phyloP scores from a whole-genome alignment of 2,113 vertebrate genomes.

The Clupea harengus region DNA sequence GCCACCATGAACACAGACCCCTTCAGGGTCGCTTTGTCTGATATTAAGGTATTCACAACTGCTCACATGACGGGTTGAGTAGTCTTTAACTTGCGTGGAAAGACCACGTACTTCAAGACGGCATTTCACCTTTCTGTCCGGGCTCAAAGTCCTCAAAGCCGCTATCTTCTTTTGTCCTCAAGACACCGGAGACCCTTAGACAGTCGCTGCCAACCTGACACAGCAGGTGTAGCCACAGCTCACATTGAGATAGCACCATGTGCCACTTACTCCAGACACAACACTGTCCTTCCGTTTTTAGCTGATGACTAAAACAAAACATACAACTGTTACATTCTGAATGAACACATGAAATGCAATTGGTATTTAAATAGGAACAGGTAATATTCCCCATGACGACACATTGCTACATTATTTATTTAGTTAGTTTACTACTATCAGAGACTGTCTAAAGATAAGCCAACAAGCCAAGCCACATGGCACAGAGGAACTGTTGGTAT shows the following conservation, averaged over 20 bases:
- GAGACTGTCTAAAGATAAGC: not conserved
- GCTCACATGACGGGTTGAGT: not conserved
- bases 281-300: not conserved
- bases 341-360: not conserved
- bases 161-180: not conserved
- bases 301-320: not conserved
- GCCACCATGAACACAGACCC: not conserved
- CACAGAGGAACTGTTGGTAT: not conserved
- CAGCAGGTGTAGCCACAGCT: not conserved
- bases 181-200: conserved; percentile 9
- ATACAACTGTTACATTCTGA: not conserved
- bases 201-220: not conserved
- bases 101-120: not conserved
- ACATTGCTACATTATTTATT: not conserved
- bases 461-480: not conserved
- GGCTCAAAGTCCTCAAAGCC: not conserved
- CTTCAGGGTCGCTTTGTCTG: not conserved
- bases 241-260: not conserved
- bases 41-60: not conserved
- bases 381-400: not conserved
- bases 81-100: not conserved
- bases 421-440: not conserved
- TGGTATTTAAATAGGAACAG: not conserved
- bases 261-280: not conserved
- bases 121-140: not conserved